Percentiles rank a stretch among this genome's conserved stretches.
These are phyloP conservation scores for Drosophila pachea DNA, from an alignment of 1,140 invertebrate genomes.

Conservation along the genomic window DNA sequence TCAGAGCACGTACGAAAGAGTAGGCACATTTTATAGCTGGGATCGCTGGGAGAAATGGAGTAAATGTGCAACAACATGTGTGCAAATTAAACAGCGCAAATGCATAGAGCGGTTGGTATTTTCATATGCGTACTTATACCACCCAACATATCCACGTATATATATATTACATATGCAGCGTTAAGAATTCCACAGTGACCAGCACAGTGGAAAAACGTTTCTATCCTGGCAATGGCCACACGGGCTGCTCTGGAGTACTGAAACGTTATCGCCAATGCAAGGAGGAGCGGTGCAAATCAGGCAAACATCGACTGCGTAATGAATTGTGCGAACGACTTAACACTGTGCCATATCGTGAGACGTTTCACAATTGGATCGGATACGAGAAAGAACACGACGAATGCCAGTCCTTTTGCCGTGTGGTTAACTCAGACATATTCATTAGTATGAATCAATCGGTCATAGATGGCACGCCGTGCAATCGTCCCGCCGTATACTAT, in stretches of 20 bases:
- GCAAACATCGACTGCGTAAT: conserved; percentile 48
- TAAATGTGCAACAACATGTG: conserved; percentile 58
- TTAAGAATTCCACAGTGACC: conserved; percentile 34
- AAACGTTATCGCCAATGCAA: conserved; percentile 86
- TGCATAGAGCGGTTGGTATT: conserved; percentile 53
- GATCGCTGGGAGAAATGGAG: conserved; percentile 67
- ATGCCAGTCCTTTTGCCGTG: conserved; percentile 91
- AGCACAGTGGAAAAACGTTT: conserved; percentile 36
- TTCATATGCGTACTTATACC: background rate
- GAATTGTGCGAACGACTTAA: conserved; percentile 84
- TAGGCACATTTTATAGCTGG: conserved; percentile 59
- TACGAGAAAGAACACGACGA: conserved; percentile 83
- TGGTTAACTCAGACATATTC: conserved; percentile 89
- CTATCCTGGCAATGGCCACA: conserved; percentile 54
- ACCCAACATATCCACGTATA: background rate
- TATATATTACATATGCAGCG: conserved; percentile 15
- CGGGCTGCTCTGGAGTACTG: conserved; percentile 83
- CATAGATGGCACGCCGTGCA: conserved; percentile 90
- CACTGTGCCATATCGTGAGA: conserved; percentile 86
- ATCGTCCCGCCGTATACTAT: conserved; percentile 80
- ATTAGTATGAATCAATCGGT: conserved; percentile 89
- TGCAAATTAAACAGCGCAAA: conserved; percentile 53
- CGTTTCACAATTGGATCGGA: conserved; percentile 89
- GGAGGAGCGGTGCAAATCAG: conserved; percentile 81
- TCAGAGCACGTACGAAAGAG: conserved; percentile 34